A percentile compares a stretch with the other conserved stretches of the same genome.
Evolutionary conservation across 1,140 invertebrate genomes (phyloP).

Genomic region (Ceratina calcarata): DNA sequence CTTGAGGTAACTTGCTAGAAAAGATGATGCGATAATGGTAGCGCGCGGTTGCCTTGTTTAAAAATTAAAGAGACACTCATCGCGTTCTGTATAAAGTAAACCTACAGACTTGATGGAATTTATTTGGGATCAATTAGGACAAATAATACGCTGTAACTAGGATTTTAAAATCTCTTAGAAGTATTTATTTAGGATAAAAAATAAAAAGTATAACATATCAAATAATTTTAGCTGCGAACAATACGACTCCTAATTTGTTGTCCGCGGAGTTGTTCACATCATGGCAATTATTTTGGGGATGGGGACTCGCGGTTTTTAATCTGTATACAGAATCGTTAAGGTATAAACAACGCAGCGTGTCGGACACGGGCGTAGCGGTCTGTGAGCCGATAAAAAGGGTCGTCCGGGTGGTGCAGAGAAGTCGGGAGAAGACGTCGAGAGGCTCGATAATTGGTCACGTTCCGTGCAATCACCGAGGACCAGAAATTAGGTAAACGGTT

Average conservation of each 20-base stretch:
- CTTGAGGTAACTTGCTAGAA: neutral
- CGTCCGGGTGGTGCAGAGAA: neutral
- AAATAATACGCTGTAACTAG: too few relatives aligned
- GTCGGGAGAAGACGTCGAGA: neutral
- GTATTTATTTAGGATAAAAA: too few relatives aligned
- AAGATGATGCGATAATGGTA: conserved; percentile 46
- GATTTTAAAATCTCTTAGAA: too few relatives aligned
- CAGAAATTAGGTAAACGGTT: conserved; percentile 42
- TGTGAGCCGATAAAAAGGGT: conserved; percentile 3
- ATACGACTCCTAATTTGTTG: conserved; percentile 22
- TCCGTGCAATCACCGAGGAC: conserved; percentile 10
- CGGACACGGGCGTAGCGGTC: neutral
- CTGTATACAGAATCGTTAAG: conserved; percentile 16
- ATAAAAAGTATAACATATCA: too few relatives aligned
- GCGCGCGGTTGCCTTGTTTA: conserved; percentile 15
- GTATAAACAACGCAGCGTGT: neutral
- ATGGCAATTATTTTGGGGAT: conserved; percentile 10
- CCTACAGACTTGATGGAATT: too few relatives aligned
- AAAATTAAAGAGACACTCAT: conserved; percentile 35
- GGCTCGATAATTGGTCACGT: conserved; percentile 56
- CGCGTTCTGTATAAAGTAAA: neutral
- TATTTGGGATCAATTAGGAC: too few relatives aligned
- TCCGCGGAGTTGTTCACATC: neutral
- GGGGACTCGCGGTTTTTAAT: neutral
- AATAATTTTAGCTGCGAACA: too few relatives aligned